Base-by-base conservation (phyloP, 2,113 vertebrate genomes). In the Dunckerocampus dactyliophorus region DNA sequence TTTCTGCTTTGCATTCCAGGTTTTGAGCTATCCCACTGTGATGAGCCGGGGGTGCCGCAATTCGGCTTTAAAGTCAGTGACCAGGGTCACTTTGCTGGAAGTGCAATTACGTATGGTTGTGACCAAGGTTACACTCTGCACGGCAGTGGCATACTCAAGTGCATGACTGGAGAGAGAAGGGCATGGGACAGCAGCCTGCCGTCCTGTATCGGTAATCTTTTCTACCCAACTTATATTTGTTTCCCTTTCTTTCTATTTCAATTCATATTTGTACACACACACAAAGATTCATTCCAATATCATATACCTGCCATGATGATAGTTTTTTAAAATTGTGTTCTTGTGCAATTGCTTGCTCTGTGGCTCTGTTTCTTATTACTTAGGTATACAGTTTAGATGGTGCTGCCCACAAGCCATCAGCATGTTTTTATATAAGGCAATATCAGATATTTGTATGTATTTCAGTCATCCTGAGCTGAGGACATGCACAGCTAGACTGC, bases 11-110 rank as follows among this genome's bases (percentile, higher is more conserved):
- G 47, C 49, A 75, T 7, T 43, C 15, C 58, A 99, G 96, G 94
- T 87, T 98, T 99, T 88, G 95, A 98, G 76, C 92, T 99, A 11
- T 97, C 95, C 62, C 95, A 98, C 65, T 99, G 96, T 76, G 95
- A 99, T 47, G 96, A 98, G 62, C 96, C 96, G 24, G 95, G 95
- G 3, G 91, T 98, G 61, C 96, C 96, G 6, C 96, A 97, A 80
- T 99, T 98, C 71, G 96, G 96, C 46, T 95, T 95, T 75, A 98
- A 98, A 89, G 93, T 94, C 75, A 96, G 92, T 59, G 96, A 99
- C 83, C 94, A 95, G 83, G 96, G 96, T 62, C 95, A 99, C 81
- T 98, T 98, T 86, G 91, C 96, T 51, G 96, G 95, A 34, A 96
- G 95, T 69, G 92, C 92, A 31, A 93, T 99, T 62, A 91, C 94